Conservation (phyloP, 2,888 invertebrate species). For the Galeopsomyia nigrocyanea region DNA sequence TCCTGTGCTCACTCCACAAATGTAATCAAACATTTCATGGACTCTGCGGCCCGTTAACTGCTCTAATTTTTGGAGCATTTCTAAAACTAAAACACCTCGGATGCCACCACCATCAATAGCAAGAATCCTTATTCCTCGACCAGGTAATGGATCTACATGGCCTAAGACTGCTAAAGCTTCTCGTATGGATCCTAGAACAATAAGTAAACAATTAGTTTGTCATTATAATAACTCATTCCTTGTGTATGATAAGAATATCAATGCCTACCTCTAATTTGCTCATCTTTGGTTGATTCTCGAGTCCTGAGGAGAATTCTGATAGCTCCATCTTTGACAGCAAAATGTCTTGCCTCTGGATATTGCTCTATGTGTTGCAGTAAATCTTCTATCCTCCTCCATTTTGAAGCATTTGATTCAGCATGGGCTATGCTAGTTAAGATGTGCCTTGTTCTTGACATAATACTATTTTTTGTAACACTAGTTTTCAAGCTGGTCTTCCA, state of each 20-base stretch:
- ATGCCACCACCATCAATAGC: conserved; percentile 93
- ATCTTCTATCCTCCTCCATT: conserved; percentile 76
- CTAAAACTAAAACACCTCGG: conserved; percentile 87
- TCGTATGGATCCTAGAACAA: conserved; percentile 61
- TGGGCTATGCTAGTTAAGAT: conserved; percentile 75
- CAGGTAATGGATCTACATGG: conserved; percentile 77
- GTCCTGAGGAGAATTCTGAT: conserved; percentile 76
- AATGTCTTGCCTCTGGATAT: conserved; percentile 80
- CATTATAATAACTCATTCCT: conserved; percentile 24
- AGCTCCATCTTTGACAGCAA: conserved; percentile 83
- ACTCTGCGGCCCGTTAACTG: conserved; percentile 77
- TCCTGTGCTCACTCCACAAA: conserved; percentile 88
- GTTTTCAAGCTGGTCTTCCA: conserved; percentile 68
- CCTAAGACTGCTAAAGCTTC: conserved; percentile 81
- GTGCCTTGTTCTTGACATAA: conserved; percentile 77
- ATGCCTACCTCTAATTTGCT: conserved; percentile 60
- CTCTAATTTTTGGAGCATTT: conserved; percentile 85
- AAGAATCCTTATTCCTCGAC: conserved; percentile 83
- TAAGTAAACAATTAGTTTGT: conserved; percentile 23
- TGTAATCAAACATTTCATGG: conserved; percentile 87
- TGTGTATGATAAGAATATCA: conserved; percentile 45
- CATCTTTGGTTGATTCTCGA: conserved; percentile 67
- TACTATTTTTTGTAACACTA: conserved; percentile 71
- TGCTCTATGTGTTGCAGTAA: conserved; percentile 80
- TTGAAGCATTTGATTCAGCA: conserved; percentile 73